Base-by-base conservation (phyloP, 2,797 vertebrate species). In the Todus mexicanus region DNA sequence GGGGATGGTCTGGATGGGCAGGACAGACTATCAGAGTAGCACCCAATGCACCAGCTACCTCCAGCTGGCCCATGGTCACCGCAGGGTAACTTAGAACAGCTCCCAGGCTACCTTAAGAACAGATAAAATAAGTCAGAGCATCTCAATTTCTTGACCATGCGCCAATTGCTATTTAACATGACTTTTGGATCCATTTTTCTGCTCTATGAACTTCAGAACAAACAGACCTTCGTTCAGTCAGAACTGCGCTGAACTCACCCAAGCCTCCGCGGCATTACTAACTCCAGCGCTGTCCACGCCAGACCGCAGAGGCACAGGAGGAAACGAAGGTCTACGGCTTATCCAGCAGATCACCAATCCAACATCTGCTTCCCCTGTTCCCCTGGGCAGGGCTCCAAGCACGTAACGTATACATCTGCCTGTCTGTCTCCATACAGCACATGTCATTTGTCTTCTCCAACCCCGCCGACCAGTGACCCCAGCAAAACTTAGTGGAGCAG, bases 281-380 rank as follows among this genome's bases (percentile, higher is more conserved):
- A 20, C 61, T 89, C 84, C 53, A 47, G 38, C 9, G 5, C 48
- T 22, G 12, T n/a, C 63, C 35, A 27, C 43, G 72, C 66, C 88
- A 92, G 79, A 59, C 12, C 73, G 16, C 51, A 65, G 42, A 42
- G 75, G 35, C 31, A 9, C 53, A 25, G 86, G 73, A 76, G 78
- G 89, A 65, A 78, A 35, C 2, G 2, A 21, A 3, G 42, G 38
- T 64, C 60, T 56, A 18, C 1, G 4, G 71, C 50, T 73, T 40
- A 73, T 87, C 83, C 82, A 51, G 50, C 70, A 75, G 84, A 20
- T 87, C 65, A 16, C 50, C 11, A 4, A 9, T 48, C 65, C 81
- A 94, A 78, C 72, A 56, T 96, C 95, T 94, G 89, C 78, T 94
- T 96, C 51, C 92, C 75, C 16, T 90, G 82, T 80, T 95, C 92